Base-by-base conservation (phyloP, 2,113 vertebrate genomes). In the Larimichthys polyactis region DNA sequence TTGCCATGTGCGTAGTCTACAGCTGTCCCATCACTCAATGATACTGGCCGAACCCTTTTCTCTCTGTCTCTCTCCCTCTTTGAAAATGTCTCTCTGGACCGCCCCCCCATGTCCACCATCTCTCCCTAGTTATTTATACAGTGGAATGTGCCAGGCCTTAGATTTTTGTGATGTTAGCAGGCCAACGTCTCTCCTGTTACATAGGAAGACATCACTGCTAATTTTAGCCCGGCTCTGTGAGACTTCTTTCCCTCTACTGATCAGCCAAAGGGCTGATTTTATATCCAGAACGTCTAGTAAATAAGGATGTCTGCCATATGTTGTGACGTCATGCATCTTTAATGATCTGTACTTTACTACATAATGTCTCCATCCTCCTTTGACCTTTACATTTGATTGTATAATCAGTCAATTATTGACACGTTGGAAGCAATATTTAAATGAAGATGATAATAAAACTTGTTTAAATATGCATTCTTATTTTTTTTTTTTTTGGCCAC, bases 191-290 rank as follows among this genome's bases (percentile, higher is more conserved):
- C 95, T 96, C 95, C 83, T 89, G 83, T 96, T 96, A 92, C 95
- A 93, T 84, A 89, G 91, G 90, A 95, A 94, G 93, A 95, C 95
- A 94, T 96, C 95, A 96, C 90, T 65, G 82, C 90, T 96, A 95
- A 94, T 90, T 91, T 94, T 95, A 95, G 90, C 69, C 64, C 40
- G 17, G 88, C 74, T 71, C 77, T 83, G 69, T 82, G 15, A 70
- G 71, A 84, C 79, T 83, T 81, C 63, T 57, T 57, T 7, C 62
- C 55, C 24, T 70, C 44, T 27, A 79, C 84, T 69, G 40, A 90
- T 74, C 65, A 66, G 46, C 40, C 48, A 85, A 81, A 65, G 22
- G 75, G 63, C 40, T 22, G 10, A 40, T 71, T 78, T 76, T 71
- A 5, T 58, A 63, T 72, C 59, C 68, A 79, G 20, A 75, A 71